phyloP scores from a whole-genome alignment of 2,113 vertebrate genomes.

The Petrocephalus microphthalmus region DNA sequence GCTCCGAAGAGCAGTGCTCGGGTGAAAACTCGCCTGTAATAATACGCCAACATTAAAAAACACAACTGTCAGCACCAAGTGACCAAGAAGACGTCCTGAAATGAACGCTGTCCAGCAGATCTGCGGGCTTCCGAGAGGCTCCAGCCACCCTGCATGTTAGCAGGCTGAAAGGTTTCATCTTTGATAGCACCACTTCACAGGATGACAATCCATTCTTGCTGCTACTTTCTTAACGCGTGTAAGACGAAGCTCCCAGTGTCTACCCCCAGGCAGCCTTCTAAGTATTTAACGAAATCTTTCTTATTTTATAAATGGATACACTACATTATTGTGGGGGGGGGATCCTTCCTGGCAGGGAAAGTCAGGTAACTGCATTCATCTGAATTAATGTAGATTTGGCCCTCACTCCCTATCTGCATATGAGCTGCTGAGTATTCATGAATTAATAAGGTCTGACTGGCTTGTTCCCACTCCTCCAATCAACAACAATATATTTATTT shows the following conservation, averaged over 20 bases:
- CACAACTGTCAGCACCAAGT: background rate
- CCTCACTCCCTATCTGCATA: background rate
- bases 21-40: background rate
- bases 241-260: background rate
- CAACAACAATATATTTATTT: background rate
- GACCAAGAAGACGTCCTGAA: conserved; percentile 26
- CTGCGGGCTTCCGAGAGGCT: conserved; percentile 15
- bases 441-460: background rate
- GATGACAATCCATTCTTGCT: no score
- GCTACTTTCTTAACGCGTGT: background rate
- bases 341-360: background rate
- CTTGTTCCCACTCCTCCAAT: background rate
- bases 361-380: background rate
- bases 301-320: background rate
- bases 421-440: background rate
- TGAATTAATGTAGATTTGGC: background rate
- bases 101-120: conserved; percentile 28
- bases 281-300: background rate
- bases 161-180: background rate
- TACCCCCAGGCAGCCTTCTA: background rate
- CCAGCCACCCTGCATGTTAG: background rate
- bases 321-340: background rate
- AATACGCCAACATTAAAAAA: background rate
- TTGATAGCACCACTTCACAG: background rate
- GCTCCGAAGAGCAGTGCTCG: background rate